Conservation (phyloP, 2,888 invertebrate species). For the Bombyx huttoni region DNA sequence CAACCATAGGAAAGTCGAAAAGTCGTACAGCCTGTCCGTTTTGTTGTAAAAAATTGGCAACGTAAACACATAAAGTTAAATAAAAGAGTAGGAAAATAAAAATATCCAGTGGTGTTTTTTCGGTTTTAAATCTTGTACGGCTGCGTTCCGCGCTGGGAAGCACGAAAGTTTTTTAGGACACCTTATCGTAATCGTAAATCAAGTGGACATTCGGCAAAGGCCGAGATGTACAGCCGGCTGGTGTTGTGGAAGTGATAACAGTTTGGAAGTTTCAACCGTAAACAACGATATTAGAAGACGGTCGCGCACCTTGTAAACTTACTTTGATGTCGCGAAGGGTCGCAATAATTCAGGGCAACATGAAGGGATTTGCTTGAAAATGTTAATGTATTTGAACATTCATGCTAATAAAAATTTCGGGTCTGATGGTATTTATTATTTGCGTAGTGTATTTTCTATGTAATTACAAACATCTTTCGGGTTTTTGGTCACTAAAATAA, state of each 20-base stretch:
- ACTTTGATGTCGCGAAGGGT: neutral
- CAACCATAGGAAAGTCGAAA: neutral
- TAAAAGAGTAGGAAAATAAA: slow-evolving; percentile 3
- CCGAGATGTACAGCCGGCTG: slow-evolving; percentile 35
- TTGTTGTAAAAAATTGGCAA: neutral
- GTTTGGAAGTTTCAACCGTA: slow-evolving; percentile 41
- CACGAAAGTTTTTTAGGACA: slow-evolving; percentile 54
- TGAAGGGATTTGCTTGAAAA: neutral
- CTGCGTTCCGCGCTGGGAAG: slow-evolving; percentile 29
- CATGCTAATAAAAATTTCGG: slow-evolving; percentile 3
- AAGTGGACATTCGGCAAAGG: slow-evolving; percentile 51
- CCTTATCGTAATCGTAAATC: slow-evolving; percentile 62
- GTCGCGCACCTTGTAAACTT: slow-evolving; percentile 2
- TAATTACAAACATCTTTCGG: too few relatives aligned
- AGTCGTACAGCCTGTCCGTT: neutral
- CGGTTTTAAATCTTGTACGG: slow-evolving; percentile 51
- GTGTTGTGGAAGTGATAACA: slow-evolving; percentile 51
- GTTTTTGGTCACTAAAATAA: too few relatives aligned
- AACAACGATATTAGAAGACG: slow-evolving; percentile 40
- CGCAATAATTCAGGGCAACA: neutral
- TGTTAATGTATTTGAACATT: neutral
- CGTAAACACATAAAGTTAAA: neutral
- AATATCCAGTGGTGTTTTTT: slow-evolving; percentile 22
- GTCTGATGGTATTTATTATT: too few relatives aligned
- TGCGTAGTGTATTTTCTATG: too few relatives aligned